Percentiles rank a stretch among this genome's conserved stretches.
Conservation (phyloP, 2,888 invertebrate species). For the Resseliella maxima region DNA sequence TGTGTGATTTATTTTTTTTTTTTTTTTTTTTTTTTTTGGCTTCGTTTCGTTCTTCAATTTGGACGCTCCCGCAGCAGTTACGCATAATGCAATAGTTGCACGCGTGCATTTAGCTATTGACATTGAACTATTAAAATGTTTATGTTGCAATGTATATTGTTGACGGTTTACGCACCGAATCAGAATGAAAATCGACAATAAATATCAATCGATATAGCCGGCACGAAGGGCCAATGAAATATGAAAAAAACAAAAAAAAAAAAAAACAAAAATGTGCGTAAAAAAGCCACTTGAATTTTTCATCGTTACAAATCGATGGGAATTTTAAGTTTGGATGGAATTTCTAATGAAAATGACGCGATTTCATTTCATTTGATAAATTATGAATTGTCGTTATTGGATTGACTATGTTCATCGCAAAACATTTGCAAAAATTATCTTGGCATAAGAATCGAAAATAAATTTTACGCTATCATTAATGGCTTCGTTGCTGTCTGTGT, state of each 20-base stretch:
- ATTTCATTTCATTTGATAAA: background rate
- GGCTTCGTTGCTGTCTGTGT: background rate
- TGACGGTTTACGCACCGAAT: background rate
- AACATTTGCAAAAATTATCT: constrained; percentile 32
- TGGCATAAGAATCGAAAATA: constrained; percentile 6
- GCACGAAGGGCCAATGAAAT: no score
- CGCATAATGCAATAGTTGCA: constrained; percentile 25
- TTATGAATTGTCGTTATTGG: background rate
- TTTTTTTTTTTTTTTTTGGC: no score
- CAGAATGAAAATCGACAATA: background rate
- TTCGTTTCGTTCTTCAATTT: no score
- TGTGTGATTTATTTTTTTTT: no score
- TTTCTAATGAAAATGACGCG: background rate
- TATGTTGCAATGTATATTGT: constrained; percentile 4
- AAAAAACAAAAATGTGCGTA: constrained; percentile 7
- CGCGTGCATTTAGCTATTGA: constrained; percentile 42
- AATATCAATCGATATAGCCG: no score
- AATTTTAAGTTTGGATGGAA: background rate
- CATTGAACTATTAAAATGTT: constrained; percentile 37
- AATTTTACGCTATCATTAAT: constrained; percentile 32
- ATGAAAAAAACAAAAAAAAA: background rate
- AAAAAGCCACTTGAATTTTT: background rate
- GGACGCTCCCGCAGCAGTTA: background rate
- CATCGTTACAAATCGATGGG: background rate
- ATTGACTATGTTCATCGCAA: background rate